Conservation (phyloP, 2,113 vertebrate genomes). For the Dipodomys ordii region DNA sequence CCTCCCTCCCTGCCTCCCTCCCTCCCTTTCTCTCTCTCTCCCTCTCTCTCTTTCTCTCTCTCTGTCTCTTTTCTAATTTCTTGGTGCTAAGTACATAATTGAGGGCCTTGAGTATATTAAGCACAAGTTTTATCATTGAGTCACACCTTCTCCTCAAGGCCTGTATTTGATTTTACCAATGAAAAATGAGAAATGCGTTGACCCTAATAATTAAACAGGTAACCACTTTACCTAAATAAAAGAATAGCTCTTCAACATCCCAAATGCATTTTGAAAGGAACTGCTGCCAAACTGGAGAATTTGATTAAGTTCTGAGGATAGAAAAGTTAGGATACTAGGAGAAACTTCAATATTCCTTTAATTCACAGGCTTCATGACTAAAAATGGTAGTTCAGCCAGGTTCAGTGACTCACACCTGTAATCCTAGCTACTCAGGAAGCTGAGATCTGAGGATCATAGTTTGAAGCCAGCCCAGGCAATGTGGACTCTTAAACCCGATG, state of each 20-base stretch:
- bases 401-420: too few relatives aligned
- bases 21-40: too few relatives aligned
- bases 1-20: too few relatives aligned
- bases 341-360: not conserved
- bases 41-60: too few relatives aligned
- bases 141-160: too few relatives aligned
- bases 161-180: constrained; percentile 3
- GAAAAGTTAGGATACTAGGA: constrained; percentile 10
- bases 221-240: not conserved
- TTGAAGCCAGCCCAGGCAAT: too few relatives aligned
- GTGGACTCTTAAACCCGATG: too few relatives aligned
- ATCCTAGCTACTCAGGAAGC: too few relatives aligned
- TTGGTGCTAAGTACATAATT: not conserved
- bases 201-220: not conserved
- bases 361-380: not conserved
- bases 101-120: not conserved
- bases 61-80: too few relatives aligned
- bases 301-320: constrained; percentile 30
- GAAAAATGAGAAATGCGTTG: constrained; percentile 36
- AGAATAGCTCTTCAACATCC: not conserved
- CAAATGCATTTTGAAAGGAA: constrained; percentile 14
- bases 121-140: not conserved
- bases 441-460: too few relatives aligned
- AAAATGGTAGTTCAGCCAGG: too few relatives aligned
- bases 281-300: not conserved